phyloP scores from a whole-genome alignment of 2,888 invertebrate genomes.

The Sepioteuthis lessoniana region DNA sequence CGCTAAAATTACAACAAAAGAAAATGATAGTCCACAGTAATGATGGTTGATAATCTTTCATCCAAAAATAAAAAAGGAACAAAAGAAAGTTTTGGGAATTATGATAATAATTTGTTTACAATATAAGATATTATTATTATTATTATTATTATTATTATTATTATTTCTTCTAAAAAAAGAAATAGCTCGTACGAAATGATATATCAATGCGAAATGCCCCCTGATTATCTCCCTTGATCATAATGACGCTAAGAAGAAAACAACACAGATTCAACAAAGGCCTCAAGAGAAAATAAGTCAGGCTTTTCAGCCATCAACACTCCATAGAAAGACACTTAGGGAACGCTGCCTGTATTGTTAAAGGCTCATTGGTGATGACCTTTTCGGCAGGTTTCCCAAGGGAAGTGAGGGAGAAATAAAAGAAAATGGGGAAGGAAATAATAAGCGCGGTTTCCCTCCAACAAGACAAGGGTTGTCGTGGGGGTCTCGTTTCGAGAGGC shows the following conservation, averaged over 20 bases:
- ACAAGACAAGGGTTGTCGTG: not conserved
- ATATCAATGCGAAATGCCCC: not conserved
- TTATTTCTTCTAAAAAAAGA: no score
- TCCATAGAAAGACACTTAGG: slow-evolving; percentile 6
- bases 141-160: no score
- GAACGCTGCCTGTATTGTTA: not conserved
- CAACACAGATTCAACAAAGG: not conserved
- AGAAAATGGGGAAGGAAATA: not conserved
- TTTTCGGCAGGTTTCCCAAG: slow-evolving; percentile 33
- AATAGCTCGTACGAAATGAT: not conserved
- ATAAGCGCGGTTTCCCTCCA: not conserved
- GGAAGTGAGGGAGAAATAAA: not conserved
- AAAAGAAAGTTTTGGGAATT: no score
- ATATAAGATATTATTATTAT: no score
- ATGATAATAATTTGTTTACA: no score
- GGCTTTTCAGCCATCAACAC: not conserved
- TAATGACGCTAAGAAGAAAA: not conserved
- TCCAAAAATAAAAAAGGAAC: no score
- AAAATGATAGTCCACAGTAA: no score
- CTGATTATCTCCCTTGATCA: not conserved
- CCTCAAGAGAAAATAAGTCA: not conserved
- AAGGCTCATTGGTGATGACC: not conserved
- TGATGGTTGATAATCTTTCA: no score
- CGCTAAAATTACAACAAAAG: no score
- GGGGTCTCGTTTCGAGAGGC: not conserved